Conservation (phyloP, 2,797 vertebrate genomes). For the Enteromius argenteus region DNA sequence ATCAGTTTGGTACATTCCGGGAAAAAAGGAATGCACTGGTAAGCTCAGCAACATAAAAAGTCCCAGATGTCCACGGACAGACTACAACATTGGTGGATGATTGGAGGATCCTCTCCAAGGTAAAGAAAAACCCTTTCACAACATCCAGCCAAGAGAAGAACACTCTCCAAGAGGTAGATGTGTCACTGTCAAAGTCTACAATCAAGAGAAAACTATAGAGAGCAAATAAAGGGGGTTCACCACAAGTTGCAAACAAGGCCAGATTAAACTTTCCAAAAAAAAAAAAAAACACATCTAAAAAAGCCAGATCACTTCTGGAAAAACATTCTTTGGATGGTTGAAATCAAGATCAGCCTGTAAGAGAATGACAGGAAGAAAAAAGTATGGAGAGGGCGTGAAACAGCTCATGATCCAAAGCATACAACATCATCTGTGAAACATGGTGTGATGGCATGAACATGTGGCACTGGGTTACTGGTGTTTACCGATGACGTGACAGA, state of each 20-base stretch:
- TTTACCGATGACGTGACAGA: no score
- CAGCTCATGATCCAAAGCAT: background rate
- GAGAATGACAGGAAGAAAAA: background rate
- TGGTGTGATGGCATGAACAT: no score
- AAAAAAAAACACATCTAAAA: no score
- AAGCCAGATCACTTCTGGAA: background rate
- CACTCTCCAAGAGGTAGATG: background rate
- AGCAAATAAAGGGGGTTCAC: background rate
- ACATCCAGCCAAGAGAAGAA: background rate
- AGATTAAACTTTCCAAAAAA: background rate
- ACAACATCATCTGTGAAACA: no score
- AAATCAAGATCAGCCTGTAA: background rate
- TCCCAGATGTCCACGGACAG: no score
- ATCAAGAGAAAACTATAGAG: background rate
- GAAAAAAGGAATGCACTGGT: no score
- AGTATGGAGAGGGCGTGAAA: background rate
- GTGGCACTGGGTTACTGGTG: no score
- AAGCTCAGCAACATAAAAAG: no score
- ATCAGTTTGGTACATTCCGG: no score
- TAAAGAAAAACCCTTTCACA: no score
- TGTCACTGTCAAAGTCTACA: background rate
- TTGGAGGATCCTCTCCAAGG: no score
- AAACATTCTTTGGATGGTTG: background rate
- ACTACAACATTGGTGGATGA: no score
- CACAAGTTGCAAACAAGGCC: background rate